A percentile compares a stretch with the other conserved stretches of the same genome.
phyloP scores from a whole-genome alignment of 2,888 invertebrate genomes.

The Sepioteuthis lessoniana region DNA sequence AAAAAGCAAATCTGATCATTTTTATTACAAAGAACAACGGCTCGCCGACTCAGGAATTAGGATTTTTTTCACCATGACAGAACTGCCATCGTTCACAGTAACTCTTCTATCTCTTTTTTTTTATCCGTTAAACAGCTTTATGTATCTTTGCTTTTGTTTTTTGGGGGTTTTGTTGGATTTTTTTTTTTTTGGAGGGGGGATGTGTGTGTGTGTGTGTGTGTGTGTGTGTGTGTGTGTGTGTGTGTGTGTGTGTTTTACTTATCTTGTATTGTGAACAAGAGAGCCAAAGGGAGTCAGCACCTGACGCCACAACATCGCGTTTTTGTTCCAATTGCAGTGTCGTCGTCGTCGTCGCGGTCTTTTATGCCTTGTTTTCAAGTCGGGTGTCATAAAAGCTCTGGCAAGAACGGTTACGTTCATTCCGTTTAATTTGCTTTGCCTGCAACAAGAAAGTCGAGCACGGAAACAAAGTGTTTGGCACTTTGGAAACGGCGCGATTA shows the following conservation, averaged over 20 bases:
- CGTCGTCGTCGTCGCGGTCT: background rate
- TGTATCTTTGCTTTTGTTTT: background rate
- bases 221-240: too few species aligned
- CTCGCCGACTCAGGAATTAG: background rate
- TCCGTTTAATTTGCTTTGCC: slow-evolving; percentile 33
- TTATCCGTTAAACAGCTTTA: background rate
- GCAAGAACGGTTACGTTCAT: background rate
- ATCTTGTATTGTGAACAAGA: slow-evolving; percentile 2
- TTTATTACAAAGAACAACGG: background rate
- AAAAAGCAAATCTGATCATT: background rate
- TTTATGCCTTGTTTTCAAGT: background rate
- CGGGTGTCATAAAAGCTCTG: slow-evolving; percentile 10
- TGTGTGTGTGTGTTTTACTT: background rate
- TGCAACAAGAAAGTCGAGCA: background rate
- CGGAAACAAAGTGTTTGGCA: background rate
- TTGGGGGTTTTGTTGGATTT: background rate
- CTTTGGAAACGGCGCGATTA: background rate
- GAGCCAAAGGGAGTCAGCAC: slow-evolving; percentile 7
- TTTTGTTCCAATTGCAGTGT: background rate
- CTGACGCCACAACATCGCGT: background rate
- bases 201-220: too few species aligned
- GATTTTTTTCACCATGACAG: background rate
- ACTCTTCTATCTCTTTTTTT: background rate
- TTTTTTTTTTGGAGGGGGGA: background rate
- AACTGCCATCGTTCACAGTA: background rate